Evolutionary conservation across 2,888 invertebrate genomes (phyloP), one percentile per base, ranked within the genome.

Genomic region (Drosophila neutralis): DNA sequence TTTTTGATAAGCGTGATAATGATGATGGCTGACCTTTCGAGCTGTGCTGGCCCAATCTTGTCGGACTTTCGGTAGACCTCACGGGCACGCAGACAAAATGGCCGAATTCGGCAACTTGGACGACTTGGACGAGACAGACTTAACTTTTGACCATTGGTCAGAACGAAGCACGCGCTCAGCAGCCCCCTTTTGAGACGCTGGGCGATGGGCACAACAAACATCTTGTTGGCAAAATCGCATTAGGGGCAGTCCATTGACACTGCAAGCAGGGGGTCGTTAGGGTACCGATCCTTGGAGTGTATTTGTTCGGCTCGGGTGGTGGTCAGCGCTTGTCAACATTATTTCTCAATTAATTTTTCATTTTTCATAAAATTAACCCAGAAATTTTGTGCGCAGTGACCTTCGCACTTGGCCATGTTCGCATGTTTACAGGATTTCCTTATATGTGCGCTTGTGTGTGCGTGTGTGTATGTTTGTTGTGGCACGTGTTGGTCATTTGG

Each of bases 101-200:
- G 92, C 85, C 79, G 84, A 45, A 24, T 8, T 15, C 15, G 35
- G 7, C 27, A 45, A 15, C 45, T 24, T 45, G 45, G 21, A 7
- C 15, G 36, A 7, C 36, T 38, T 38, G 38, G 40, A 11, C 38
- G 42, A 51, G 60, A 54, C 68, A 56, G 74, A 77, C 70, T 77
- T 92, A 92, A 92, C 93, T 92, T 90, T 89, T 92, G 92, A 91
- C 92, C 92, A 91, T 73, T 92, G 92, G 92, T 87, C 91, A 92
- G 78, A 61, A 63, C 70, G 45, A 27, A 81, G 90, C 85, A 87
- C 86, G 90, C 80, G 83, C 75, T 75, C 57, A 59, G 24, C 70
- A 21, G 13, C 27, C 13, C n/a, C 21, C 21, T 11, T 42, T 33
- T 24, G 60, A 78, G 81, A 80, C 81, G 72, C 61, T 65, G 49